Percentiles rank a stretch among this genome's conserved stretches.
These are phyloP conservation scores for Heteronetta atricapilla DNA, from an alignment of 2,113 vertebrate genomes.

Conservation along the genomic window DNA sequence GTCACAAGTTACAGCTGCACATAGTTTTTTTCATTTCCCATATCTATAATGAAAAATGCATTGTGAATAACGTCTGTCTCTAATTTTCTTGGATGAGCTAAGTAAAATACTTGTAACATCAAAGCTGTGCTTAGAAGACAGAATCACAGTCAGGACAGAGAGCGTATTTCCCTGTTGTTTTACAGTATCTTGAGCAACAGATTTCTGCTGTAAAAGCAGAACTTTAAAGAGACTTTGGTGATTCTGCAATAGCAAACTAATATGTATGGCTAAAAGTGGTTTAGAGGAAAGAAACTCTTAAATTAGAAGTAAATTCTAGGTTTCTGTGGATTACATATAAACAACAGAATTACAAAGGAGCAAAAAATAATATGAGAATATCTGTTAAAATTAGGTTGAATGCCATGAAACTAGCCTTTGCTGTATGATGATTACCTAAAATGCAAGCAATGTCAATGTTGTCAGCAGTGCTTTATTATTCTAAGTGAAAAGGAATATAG, in stretches of 20 bases:
- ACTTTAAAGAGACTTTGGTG: background rate
- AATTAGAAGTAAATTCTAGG: background rate
- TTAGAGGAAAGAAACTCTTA: background rate
- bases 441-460: background rate
- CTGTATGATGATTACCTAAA: background rate
- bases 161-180: fast-evolving
- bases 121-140: background rate
- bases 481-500: background rate
- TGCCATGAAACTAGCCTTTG: background rate
- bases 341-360: background rate
- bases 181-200: background rate
- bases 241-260: background rate
- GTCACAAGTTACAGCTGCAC: no score
- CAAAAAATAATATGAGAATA: background rate
- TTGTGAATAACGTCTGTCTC: background rate
- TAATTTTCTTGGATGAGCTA: background rate
- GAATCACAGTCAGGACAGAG: background rate
- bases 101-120: background rate
- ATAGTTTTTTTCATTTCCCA: background rate
- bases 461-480: background rate
- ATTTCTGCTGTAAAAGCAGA: background rate
- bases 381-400: background rate
- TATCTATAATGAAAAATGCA: background rate
- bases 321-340: background rate
- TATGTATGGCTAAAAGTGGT: background rate